Base-by-base conservation (phyloP, 1,140 invertebrate species). In the Caenorhabditis briggsae region DNA sequence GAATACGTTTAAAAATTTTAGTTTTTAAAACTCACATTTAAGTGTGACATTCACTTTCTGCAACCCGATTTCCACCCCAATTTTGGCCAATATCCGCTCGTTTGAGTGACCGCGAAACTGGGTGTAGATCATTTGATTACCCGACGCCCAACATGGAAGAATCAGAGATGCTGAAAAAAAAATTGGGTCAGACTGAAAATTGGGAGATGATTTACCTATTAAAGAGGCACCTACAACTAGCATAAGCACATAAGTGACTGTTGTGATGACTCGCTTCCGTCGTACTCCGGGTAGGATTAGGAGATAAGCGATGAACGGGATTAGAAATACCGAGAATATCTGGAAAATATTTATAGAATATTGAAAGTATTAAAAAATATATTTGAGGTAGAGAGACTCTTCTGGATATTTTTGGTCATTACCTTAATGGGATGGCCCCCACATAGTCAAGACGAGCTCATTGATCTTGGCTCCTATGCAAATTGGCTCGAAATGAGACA, bases 41-140 rank as follows among this genome's bases (percentile, higher is more conserved):
- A 98, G 94, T 59, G 97, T 98, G 88, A 99, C 96, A 93, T 99
- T 99, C 92, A 98, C 96, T 92, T 97, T 96, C 91, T 95, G 95
- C 18, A 99, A 94, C 46, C 97, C 97, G 89, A 99, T 96, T 91
- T 96, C 95, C 43, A 97, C 96, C 12, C 96, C 96, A 86, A 99
- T 95, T 93, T 95, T 94, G 65, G 96, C 97, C 86, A 95, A 94
- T 59, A 98, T 94, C 91, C 96, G 96, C 91, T 97, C 95, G 85
- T 95, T 95, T 70, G 96, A 97, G 93, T 97, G 97, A 58, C 97
- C 96, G 90, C 96, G 95, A 94, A 98, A 98, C 78, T 96, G 95
- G 90, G 96, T 96, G 65, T 95, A 94, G 86, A 98, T 96, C 2
- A 95, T 94, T n/a, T 96, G 95, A 64, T 95, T 94, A 11, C 96